Evolutionary conservation across 1,140 invertebrate species (phyloP), one percentile per base, ranked within the genome.

Genomic region (Campoletis sonorensis): DNA sequence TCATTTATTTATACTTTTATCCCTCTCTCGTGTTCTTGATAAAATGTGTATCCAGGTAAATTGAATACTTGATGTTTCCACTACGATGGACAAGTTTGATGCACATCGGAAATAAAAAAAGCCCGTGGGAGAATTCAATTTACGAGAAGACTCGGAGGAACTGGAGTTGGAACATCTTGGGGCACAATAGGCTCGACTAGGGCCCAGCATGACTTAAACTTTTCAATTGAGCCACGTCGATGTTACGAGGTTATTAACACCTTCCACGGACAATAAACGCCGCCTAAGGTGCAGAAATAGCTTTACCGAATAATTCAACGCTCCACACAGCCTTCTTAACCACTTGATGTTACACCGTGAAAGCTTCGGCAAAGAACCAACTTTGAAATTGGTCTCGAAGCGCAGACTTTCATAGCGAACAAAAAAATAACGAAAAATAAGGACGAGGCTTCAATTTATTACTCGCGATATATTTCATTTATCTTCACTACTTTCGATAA

Each of bases 401-500:
- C 3, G 23, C 61, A 1, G 61, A 49, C 8, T n/a, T 54, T 54
- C 1, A 8, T 8, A 54, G 18, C 51, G n/a, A n/a, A n/a, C n/a
- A n/a, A n/a, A n/a, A n/a, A n/a, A n/a, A n/a, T n/a, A n/a, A n/a
- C n/a, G 37, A 72, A 21, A 8, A 33, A 33, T 4, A 33, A 33
- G 13, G 49, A 10, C 16, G 37, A 49, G 49, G 1, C 45, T 72
- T 49, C 10, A 49, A 21, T 49, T 72, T 49, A 72, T 49, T 26
- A 40, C 40, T 15, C 21, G 37, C 37, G 5, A 26, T 49, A 72
- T 72, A 49, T 49, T 45, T 49, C 33, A 71, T 71, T 45, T 71
- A 45, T 71, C 40, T 71, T 18, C 70, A 16, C 21, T 21, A 3
- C 33, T 21, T 40, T 71, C 70, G 70, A 71, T 71, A 71, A 15